These are phyloP conservation scores for Stictocephala bisonia DNA, from an alignment of 2,888 invertebrate species.

Conservation along the genomic window DNA sequence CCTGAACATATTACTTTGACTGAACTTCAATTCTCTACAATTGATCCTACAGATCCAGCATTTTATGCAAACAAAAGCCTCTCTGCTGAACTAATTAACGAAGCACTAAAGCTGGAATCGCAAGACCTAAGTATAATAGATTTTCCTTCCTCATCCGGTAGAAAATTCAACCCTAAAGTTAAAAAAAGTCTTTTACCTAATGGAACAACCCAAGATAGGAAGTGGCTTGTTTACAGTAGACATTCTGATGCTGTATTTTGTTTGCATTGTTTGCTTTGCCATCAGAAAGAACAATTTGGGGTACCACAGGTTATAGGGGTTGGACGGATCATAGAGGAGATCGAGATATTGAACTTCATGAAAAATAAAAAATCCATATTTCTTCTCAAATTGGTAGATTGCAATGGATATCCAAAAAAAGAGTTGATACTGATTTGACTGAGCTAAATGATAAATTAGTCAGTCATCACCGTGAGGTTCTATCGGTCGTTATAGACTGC, in stretches of 20 bases:
- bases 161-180: too few relatives aligned
- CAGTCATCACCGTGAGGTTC: neutral
- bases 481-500: constrained; percentile 6
- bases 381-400: neutral
- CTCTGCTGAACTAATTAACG: too few relatives aligned
- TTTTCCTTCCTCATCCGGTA: too few relatives aligned
- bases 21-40: too few relatives aligned
- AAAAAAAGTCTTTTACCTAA: too few relatives aligned
- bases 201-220: neutral
- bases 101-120: too few relatives aligned
- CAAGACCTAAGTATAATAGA: too few relatives aligned
- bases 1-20: too few relatives aligned
- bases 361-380: neutral
- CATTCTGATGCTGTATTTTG: constrained; percentile 1
- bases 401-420: constrained; percentile 12
- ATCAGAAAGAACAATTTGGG: neutral
- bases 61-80: too few relatives aligned
- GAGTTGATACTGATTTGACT: neutral
- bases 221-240: constrained; percentile 11
- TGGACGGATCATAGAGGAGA: constrained; percentile 9
- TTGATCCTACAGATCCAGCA: too few relatives aligned
- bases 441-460: neutral
- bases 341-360: neutral
- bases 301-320: neutral
- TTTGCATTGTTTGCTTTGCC: neutral